Conservation (phyloP, 92 coral and sea anemone species). For the Galaxea fascicularis region DNA sequence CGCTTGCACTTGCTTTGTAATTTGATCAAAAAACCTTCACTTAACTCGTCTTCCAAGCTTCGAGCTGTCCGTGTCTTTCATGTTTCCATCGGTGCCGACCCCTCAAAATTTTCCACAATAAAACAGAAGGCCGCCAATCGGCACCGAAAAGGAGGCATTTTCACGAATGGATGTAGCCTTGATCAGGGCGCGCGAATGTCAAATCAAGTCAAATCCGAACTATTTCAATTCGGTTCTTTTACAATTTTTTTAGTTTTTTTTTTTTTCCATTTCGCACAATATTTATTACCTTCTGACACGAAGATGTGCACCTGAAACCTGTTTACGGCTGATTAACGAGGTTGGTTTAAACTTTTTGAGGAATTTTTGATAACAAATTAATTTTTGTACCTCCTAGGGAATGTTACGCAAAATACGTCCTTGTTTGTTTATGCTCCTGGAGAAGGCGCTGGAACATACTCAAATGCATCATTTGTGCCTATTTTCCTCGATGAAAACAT, state of each 20-base stretch:
- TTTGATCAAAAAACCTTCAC: slow-evolving; percentile 22
- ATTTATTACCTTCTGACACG: too few species aligned
- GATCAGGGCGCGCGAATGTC: slow-evolving; percentile 3
- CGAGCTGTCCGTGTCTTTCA: slow-evolving; percentile 10
- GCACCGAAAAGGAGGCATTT: neutral
- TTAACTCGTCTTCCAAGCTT: slow-evolving; percentile 29
- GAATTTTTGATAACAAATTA: neutral
- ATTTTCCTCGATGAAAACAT: slow-evolving; percentile 64
- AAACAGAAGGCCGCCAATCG: slow-evolving; percentile 17
- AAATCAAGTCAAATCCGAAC: too few species aligned
- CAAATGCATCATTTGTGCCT: slow-evolving; percentile 64
- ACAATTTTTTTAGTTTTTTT: too few species aligned
- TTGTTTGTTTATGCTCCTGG: slow-evolving; percentile 69
- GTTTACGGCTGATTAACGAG: neutral
- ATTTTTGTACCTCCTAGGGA: neutral
- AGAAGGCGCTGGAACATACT: slow-evolving; percentile 47
- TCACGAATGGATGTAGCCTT: slow-evolving; percentile 5
- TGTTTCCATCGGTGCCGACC: slow-evolving; percentile 31
- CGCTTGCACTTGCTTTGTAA: neutral
- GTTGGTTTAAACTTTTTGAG: neutral
- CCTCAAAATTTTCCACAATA: slow-evolving; percentile 22
- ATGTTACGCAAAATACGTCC: neutral
- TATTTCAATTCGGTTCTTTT: too few species aligned
- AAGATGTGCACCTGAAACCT: too few species aligned
- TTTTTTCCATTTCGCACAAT: too few species aligned